Evolutionary conservation across 1,140 invertebrate genomes (phyloP).

Genomic region (Drosophila nikananu): DNA sequence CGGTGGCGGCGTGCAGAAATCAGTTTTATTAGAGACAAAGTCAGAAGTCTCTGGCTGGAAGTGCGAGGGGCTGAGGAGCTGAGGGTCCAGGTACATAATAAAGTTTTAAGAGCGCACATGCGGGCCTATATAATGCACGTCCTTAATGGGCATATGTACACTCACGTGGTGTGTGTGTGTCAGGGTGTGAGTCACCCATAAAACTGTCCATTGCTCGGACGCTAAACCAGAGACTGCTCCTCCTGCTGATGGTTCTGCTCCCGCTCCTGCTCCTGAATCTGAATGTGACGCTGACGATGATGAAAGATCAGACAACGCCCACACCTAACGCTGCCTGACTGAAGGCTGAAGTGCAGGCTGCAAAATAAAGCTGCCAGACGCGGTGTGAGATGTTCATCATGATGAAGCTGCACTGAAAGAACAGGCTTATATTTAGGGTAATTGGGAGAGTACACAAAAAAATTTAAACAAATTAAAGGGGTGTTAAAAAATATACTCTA

Average conservation of each 20-base stretch:
- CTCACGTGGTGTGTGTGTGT: constrained; percentile 22
- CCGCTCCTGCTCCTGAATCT: constrained; percentile 14
- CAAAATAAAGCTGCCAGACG: constrained; percentile 52
- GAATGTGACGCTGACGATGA: constrained; percentile 61
- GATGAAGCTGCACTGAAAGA: constrained; percentile 20
- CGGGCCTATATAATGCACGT: constrained; percentile 57
- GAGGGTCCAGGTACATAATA: constrained; percentile 53
- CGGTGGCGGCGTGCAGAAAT: constrained; percentile 32
- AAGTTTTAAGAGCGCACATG: constrained; percentile 58
- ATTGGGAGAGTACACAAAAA: neutral
- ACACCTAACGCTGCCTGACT: constrained; percentile 61
- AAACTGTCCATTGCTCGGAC: constrained; percentile 70
- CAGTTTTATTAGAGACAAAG: constrained; percentile 59
- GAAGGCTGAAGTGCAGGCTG: constrained; percentile 60
- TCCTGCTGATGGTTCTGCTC: constrained; percentile 14
- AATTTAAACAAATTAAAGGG: neutral
- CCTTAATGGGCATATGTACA: constrained; percentile 31
- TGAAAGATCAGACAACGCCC: constrained; percentile 79
- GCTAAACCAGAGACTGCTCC: constrained; percentile 33
- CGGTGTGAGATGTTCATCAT: constrained; percentile 43
- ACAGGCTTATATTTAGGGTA: neutral
- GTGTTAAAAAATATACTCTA: neutral
- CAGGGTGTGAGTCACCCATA: constrained; percentile 40
- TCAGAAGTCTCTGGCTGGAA: constrained; percentile 35
- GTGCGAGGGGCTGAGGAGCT: neutral